Evolutionary conservation across 2,113 vertebrate genomes (phyloP).

Genomic region (Australoheros scitulus): DNA sequence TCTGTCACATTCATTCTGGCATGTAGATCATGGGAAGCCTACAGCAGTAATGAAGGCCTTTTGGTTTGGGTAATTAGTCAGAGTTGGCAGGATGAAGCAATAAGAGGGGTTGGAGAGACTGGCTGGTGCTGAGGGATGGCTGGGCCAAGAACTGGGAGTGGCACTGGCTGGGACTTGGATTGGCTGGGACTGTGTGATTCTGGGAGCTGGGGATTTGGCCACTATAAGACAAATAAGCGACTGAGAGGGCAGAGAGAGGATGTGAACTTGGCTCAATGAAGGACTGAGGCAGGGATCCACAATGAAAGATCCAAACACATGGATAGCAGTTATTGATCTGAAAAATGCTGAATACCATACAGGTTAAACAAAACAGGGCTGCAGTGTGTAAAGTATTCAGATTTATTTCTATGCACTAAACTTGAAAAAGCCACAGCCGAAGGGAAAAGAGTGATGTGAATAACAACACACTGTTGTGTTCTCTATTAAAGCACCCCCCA

Average conservation of each 20-base stretch:
- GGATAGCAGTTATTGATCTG: background rate
- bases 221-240: constrained; percentile 42
- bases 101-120: constrained; percentile 22
- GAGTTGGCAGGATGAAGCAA: constrained; percentile 65
- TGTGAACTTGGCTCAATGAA: constrained; percentile 47
- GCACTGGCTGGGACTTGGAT: constrained; percentile 39
- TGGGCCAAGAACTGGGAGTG: constrained; percentile 42
- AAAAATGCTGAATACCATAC: background rate
- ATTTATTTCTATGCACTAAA: constrained; percentile 34
- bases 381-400: constrained; percentile 24
- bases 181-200: constrained; percentile 36
- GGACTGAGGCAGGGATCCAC: constrained; percentile 4
- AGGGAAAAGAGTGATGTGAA: constrained; percentile 48
- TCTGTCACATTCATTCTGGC: constrained; percentile 55
- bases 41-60: constrained; percentile 59
- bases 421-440: constrained; percentile 33
- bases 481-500: constrained; percentile 19
- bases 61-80: constrained; percentile 76
- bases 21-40: constrained; percentile 70
- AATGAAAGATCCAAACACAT: constrained; percentile 11
- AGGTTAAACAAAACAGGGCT: constrained; percentile 1
- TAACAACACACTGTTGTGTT: constrained; percentile 58
- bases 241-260: constrained; percentile 36
- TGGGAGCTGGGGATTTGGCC: constrained; percentile 37
- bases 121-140: constrained; percentile 18